These are phyloP conservation scores for Cyphomyrus plagiostoma DNA, from an alignment of 2,113 vertebrate species.

Conservation along the genomic window DNA sequence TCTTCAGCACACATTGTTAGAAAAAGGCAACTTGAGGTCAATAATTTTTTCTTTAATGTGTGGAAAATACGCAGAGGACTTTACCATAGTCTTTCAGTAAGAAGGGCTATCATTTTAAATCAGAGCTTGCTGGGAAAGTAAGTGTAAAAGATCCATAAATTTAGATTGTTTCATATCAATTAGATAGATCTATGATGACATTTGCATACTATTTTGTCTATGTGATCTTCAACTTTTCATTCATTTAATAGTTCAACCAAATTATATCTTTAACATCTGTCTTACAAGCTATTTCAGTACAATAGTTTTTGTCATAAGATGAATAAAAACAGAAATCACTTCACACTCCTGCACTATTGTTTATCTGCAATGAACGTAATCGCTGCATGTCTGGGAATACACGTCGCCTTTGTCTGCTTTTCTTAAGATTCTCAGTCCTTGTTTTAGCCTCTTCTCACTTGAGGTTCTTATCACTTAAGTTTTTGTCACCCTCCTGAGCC, in stretches of 20 bases:
- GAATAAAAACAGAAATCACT: not conserved
- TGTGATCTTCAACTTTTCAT: not conserved
- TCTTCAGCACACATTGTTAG: not conserved
- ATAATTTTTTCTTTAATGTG: too few relatives aligned
- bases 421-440: not conserved
- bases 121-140: not conserved
- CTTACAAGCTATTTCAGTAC: not conserved
- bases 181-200: not conserved
- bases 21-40: not conserved
- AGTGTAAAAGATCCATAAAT: not conserved
- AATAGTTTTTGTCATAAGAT: not conserved
- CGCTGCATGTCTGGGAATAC: not conserved
- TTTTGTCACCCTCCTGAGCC: not conserved
- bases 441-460: not conserved
- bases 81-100: not conserved
- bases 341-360: not conserved
- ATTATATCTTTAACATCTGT: not conserved
- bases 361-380: not conserved
- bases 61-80: not conserved
- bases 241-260: not conserved
- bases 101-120: not conserved
- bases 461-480: not conserved
- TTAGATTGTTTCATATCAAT: not conserved
- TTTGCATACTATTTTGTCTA: not conserved
- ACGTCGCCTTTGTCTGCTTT: not conserved